Conservation (phyloP, 1,140 invertebrate species). For the Drosophila dunni region DNA sequence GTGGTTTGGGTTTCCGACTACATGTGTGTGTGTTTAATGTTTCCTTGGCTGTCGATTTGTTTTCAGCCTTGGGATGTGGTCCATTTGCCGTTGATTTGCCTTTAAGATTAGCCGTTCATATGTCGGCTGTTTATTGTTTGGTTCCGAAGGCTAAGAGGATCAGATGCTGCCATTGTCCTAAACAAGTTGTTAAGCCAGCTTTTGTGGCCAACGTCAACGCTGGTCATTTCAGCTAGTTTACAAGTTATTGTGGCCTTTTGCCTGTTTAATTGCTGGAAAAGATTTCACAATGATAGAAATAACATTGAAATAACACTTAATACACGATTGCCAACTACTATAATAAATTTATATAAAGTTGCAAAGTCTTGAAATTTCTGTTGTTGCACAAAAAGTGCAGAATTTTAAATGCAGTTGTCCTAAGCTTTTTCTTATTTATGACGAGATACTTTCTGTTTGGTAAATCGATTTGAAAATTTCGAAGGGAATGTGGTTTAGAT, state of each 20-base stretch:
- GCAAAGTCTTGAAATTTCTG: background rate
- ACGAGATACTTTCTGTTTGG: no score
- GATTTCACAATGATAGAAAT: slow-evolving; percentile 14
- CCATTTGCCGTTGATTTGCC: slow-evolving; percentile 73
- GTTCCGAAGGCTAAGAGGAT: slow-evolving; percentile 32
- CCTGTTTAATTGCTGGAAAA: slow-evolving; percentile 37
- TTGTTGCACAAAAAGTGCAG: no score
- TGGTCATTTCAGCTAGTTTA: slow-evolving; percentile 25
- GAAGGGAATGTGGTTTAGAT: no score
- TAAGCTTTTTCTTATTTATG: no score
- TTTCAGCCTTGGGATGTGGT: slow-evolving; percentile 56
- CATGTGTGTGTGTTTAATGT: slow-evolving; percentile 6
- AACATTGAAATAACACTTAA: slow-evolving; percentile 1
- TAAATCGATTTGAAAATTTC: no score
- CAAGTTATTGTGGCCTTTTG: slow-evolving; percentile 13
- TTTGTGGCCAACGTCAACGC: slow-evolving; percentile 14
- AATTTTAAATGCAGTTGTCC: no score
- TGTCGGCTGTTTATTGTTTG: slow-evolving; percentile 57
- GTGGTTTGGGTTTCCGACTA: slow-evolving; percentile 33
- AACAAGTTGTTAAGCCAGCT: slow-evolving; percentile 51
- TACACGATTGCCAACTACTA: background rate
- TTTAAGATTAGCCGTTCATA: slow-evolving; percentile 63
- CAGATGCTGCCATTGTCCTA: slow-evolving; percentile 25
- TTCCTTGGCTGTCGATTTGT: slow-evolving; percentile 46
- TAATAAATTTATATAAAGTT: background rate